Base-by-base conservation (phyloP, 2,797 vertebrate species). In the Myotis vivesi region DNA sequence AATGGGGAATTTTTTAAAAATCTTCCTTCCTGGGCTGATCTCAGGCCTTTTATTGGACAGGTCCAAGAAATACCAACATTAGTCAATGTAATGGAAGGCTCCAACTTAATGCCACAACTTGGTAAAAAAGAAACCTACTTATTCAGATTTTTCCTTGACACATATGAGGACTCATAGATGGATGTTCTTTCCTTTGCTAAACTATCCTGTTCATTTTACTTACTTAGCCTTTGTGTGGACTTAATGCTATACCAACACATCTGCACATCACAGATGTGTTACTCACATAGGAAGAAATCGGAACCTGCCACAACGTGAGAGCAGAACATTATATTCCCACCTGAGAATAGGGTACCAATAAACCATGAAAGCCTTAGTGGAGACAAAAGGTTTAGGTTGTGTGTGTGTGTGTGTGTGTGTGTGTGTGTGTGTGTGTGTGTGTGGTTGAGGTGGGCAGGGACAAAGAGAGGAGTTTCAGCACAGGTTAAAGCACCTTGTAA, bases 261-360 rank as follows among this genome's bases (percentile, higher is more conserved):
- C 87, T 94, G 90, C 28, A 62, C 89, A 91, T 25, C 80, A 57
- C 92, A 96, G 94, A 76, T 75, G 90, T 20, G 64, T 53, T 25
- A 15, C 33, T 82, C 81, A 41, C 28, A 30, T 13, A 46, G n/a
- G 23, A 83, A 79, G 55, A 90, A 76, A 92, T 0, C 44, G 66
- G 57, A 89, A 33, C 55, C 57, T 33, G 33, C 79, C 62, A 71
- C 25, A 17, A 59, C 0, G 0, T 4, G 20, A 59, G n/a, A 76
- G 22, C 73, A 59, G 6, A 59, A 73, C 16, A 46, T 53, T 51
- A 2, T 28, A 66, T 10, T 57, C 82, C 79, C 59, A 83, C 77
- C 92, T 69, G 53, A 94, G 87, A 85, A 53, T 19, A 75, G 51
- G 38, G 41, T 5, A 69, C 59, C 46, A 64, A 80, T 33, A 62